A percentile compares a stretch with the other conserved stretches of the same genome.
Evolutionary conservation across 2,113 vertebrate species (phyloP).

Genomic region (Chloropsis hardwickii): DNA sequence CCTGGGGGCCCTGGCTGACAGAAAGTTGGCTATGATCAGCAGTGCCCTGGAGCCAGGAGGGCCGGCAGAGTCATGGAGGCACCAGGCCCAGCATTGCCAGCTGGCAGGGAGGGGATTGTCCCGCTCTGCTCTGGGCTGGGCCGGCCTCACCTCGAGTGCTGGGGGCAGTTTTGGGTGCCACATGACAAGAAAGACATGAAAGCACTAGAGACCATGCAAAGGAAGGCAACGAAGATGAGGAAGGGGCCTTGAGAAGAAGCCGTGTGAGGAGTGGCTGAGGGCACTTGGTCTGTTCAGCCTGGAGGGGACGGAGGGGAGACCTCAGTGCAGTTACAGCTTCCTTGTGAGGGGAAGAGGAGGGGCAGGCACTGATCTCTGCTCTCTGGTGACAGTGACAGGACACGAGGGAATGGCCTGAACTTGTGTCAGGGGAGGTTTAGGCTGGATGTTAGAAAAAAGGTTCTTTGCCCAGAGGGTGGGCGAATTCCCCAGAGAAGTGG

Average conservation of each 20-base stretch:
- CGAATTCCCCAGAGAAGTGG: background rate
- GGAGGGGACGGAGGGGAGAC: background rate
- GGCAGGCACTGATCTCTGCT: background rate
- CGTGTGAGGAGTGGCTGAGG: fast-evolving
- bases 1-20: fast-evolving
- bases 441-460: fast-evolving
- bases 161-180: background rate
- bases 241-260: background rate
- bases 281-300: background rate
- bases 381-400: background rate
- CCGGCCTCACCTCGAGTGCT: fast-evolving
- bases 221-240: fast-evolving
- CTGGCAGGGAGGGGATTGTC: background rate
- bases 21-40: background rate
- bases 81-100: background rate
- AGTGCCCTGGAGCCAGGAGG: background rate
- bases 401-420: background rate
- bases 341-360: background rate
- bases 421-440: background rate
- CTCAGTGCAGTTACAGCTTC: background rate
- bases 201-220: fast-evolving
- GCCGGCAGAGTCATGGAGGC: background rate
- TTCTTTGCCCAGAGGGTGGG: background rate
- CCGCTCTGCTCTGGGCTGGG: fast-evolving
- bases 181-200: fast-evolving